These are phyloP conservation scores for Drosophila paucipuncta DNA, from an alignment of 2,888 invertebrate species.

Conservation along the genomic window DNA sequence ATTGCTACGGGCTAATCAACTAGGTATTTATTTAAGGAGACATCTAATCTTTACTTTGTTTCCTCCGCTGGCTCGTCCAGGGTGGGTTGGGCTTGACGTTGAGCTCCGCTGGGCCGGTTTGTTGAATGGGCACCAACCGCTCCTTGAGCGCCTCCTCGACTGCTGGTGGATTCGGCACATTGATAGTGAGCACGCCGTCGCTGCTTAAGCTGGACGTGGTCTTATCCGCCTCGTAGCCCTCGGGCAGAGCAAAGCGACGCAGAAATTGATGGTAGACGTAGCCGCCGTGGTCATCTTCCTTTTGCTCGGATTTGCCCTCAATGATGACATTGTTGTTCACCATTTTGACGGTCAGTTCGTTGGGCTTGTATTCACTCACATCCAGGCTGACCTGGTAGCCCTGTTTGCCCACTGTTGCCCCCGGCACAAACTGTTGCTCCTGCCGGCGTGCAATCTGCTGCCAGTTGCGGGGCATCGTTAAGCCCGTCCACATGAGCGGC, in stretches of 20 bases:
- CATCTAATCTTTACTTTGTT: neutral
- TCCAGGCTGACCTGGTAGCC: slow-evolving; percentile 91
- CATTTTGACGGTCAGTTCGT: slow-evolving; percentile 92
- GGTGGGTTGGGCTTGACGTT: slow-evolving; percentile 37
- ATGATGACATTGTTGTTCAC: slow-evolving; percentile 89
- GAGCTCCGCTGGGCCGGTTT: slow-evolving; percentile 85
- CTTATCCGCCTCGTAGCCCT: slow-evolving; percentile 90
- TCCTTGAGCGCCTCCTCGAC: slow-evolving; percentile 84
- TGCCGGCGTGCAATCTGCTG: slow-evolving; percentile 60
- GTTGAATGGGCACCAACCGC: slow-evolving; percentile 87
- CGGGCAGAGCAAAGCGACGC: slow-evolving; percentile 90
- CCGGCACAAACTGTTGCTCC: slow-evolving; percentile 45
- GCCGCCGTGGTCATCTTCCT: slow-evolving; percentile 90
- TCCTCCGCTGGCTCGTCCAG: slow-evolving; percentile 6
- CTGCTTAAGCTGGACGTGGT: slow-evolving; percentile 91
- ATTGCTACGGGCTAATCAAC: neutral
- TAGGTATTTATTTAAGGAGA: neutral
- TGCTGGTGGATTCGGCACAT: slow-evolving; percentile 87
- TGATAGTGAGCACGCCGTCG: slow-evolving; percentile 90
- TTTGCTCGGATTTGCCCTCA: slow-evolving; percentile 92
- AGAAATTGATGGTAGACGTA: slow-evolving; percentile 91
- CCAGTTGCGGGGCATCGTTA: slow-evolving; percentile 56
- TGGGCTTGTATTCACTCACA: slow-evolving; percentile 91
- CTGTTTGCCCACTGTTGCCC: slow-evolving; percentile 86
- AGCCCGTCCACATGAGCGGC: slow-evolving; percentile 45